A percentile compares a stretch with the other conserved stretches of the same genome.
phyloP scores from a whole-genome alignment of 1,140 invertebrate species.

The Phymastichus coffea region DNA sequence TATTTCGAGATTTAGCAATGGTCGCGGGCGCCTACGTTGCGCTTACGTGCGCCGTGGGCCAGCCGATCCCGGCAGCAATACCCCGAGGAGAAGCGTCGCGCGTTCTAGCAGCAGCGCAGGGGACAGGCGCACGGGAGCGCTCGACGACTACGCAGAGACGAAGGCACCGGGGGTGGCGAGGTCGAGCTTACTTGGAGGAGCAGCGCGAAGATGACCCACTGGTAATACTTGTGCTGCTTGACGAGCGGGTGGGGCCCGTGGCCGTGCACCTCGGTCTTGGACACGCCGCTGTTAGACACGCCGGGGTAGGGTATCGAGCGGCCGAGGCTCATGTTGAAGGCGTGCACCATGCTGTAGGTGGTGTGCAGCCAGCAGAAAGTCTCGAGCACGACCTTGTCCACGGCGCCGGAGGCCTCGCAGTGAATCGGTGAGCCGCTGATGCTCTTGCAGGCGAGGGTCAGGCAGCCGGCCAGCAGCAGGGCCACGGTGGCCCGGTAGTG shows the following conservation, averaged over 20 bases:
- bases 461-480: conserved; percentile 57
- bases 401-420: conserved; percentile 61
- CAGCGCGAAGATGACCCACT: conserved; percentile 68
- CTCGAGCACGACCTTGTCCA: conserved; percentile 66
- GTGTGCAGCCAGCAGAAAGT: conserved; percentile 76
- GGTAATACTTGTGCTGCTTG: conserved; percentile 62
- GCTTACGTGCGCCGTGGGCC: too few relatives aligned
- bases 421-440: conserved; percentile 67
- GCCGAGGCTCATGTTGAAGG: conserved; percentile 56
- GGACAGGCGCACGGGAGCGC: too few relatives aligned
- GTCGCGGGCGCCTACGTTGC: background rate
- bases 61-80: too few relatives aligned
- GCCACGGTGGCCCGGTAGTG: conserved; percentile 63
- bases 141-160: too few relatives aligned
- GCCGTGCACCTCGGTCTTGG: conserved; percentile 45
- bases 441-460: conserved; percentile 61
- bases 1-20: background rate
- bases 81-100: too few relatives aligned
- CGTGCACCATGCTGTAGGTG: conserved; percentile 65
- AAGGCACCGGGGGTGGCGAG: too few relatives aligned
- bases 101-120: too few relatives aligned
- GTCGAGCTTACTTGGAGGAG: conserved; percentile 66
- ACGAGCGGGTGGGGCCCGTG: conserved; percentile 49
- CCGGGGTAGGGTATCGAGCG: conserved; percentile 61
- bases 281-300: conserved; percentile 51